phyloP scores from a whole-genome alignment of 2,113 vertebrate species.

The Tonatia bakeri region DNA sequence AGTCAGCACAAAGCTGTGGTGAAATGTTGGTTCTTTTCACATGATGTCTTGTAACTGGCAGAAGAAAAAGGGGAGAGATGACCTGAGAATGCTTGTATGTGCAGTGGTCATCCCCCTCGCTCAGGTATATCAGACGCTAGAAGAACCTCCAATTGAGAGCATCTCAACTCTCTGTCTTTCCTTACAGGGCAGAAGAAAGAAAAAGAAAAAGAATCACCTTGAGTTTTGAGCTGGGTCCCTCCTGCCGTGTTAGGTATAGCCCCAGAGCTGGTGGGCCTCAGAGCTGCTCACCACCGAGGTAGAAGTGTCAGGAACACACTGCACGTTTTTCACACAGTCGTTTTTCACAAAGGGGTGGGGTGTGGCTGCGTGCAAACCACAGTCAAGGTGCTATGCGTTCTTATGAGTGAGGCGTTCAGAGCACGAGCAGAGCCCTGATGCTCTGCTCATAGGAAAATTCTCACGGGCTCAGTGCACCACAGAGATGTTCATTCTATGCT shows the following conservation, averaged over 20 bases:
- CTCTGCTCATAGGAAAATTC: not conserved
- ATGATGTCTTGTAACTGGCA: not conserved
- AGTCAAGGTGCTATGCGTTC: not conserved
- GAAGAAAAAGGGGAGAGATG: not conserved
- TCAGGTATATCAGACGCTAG: not conserved
- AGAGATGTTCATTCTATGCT: not conserved
- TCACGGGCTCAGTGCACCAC: not conserved
- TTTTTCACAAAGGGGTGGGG: not conserved
- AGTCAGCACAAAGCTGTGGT: not conserved
- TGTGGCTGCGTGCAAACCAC: not conserved
- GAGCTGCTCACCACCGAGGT: rapidly evolving
- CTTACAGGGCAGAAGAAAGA: not conserved
- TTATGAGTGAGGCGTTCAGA: not conserved
- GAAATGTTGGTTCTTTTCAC: not conserved
- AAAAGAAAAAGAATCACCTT: not conserved
- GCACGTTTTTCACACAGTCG: not conserved
- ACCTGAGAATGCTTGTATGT: not conserved
- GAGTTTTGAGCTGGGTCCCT: not conserved
- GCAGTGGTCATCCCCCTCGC: too few relatives aligned
- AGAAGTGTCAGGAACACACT: not conserved
- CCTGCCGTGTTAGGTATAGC: not conserved
- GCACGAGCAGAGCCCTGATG: not conserved
- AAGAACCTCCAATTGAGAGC: not conserved
- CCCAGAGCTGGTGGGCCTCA: not conserved
- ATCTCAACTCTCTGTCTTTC: not conserved